These are phyloP conservation scores for Falco concolor DNA, from an alignment of 2,797 vertebrate genomes.

Conservation along the genomic window DNA sequence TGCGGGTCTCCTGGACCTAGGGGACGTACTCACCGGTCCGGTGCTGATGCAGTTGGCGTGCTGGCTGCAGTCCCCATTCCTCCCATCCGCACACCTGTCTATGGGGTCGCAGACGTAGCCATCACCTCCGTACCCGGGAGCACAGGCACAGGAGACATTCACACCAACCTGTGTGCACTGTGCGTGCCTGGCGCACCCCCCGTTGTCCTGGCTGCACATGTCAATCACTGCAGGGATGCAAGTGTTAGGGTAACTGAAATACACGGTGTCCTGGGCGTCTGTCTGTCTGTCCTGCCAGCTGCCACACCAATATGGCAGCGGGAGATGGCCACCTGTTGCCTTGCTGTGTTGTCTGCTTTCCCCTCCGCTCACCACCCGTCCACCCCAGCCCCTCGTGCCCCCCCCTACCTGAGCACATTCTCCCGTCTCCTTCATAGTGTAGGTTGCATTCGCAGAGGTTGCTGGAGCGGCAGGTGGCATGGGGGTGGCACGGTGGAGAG, in stretches of 20 bases:
- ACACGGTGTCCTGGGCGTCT: not conserved
- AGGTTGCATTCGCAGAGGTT: conserved; percentile 83
- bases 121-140: conserved; percentile 80
- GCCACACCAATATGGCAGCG: rapidly evolving
- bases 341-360: rapidly evolving
- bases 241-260: not conserved
- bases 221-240: conserved; percentile 77
- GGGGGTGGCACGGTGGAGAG: conserved; percentile 78
- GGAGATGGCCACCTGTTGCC: not conserved
- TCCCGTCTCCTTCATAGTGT: conserved; percentile 86
- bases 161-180: conserved; percentile 81
- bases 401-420: conserved; percentile 79
- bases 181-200: conserved; percentile 84
- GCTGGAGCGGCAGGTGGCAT: conserved; percentile 77
- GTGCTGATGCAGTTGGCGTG: conserved; percentile 87
- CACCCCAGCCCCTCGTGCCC: not conserved
- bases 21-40: conserved; percentile 82
- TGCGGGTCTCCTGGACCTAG: rapidly evolving
- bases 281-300: not conserved
- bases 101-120: conserved; percentile 83
- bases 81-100: conserved; percentile 79
- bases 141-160: conserved; percentile 81
- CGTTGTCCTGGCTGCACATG: conserved; percentile 84
- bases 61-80: conserved; percentile 90
- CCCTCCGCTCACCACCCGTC: rapidly evolving